Evolutionary conservation across 2,888 invertebrate species (phyloP).

Genomic region (Dolomedes plantarius): DNA sequence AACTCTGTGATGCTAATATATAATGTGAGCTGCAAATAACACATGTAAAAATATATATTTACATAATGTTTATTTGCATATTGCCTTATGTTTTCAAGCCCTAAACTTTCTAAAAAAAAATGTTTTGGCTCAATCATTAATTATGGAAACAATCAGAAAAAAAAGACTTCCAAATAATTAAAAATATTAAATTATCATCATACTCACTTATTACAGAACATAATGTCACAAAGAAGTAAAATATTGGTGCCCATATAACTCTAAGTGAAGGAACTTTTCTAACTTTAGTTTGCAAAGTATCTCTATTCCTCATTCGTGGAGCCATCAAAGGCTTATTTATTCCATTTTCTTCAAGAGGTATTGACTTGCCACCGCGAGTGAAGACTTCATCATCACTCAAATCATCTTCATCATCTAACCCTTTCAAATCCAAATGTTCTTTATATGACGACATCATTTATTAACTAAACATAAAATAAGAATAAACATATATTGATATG

Average conservation of each 20-base stretch:
- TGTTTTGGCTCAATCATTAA: no score
- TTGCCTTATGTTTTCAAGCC: no score
- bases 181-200: no score
- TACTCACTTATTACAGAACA: slow-evolving; percentile 80
- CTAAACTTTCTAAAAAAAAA: no score
- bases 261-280: slow-evolving; percentile 79
- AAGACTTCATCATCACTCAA: slow-evolving; percentile 86
- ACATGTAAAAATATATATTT: no score
- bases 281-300: slow-evolving; percentile 78
- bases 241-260: slow-evolving; percentile 82
- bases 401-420: slow-evolving; percentile 80
- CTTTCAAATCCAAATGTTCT: slow-evolving; percentile 80
- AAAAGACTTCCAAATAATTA: no score
- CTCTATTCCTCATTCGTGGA: slow-evolving; percentile 79
- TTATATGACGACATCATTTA: slow-evolving; percentile 70
- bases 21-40: no score
- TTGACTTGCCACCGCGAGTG: slow-evolving; percentile 83
- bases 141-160: no score
- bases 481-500: no score
- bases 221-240: slow-evolving; percentile 82
- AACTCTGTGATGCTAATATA: no score
- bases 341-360: slow-evolving; percentile 82
- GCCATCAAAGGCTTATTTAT: slow-evolving; percentile 86
- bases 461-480: neutral
- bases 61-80: no score